phyloP scores from a whole-genome alignment of 2,797 vertebrate genomes.

The Chelon labrosus region DNA sequence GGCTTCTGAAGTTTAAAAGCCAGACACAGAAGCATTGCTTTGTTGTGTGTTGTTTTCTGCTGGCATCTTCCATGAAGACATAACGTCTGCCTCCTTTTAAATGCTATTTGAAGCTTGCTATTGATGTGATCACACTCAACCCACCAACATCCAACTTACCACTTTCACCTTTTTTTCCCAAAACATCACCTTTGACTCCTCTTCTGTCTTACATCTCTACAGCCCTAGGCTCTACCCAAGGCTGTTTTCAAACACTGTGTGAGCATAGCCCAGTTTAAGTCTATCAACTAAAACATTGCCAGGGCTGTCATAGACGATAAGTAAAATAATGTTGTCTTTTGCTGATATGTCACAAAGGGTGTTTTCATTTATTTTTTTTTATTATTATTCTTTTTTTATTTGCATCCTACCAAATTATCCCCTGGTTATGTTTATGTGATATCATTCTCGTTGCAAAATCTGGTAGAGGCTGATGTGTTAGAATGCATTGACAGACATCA shows the following conservation, averaged over 20 bases:
- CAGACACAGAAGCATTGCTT: background rate
- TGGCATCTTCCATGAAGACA: constrained; percentile 13
- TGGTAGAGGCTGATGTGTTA: background rate
- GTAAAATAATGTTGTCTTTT: constrained; percentile 1
- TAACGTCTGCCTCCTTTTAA: constrained; percentile 5
- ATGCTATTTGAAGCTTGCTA: constrained; percentile 8
- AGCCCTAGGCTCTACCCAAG: constrained; percentile 25
- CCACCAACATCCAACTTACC: constrained; percentile 17
- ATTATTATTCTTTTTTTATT: constrained; percentile 20
- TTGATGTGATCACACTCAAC: background rate
- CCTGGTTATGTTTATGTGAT: background rate
- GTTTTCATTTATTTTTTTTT: background rate
- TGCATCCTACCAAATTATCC: constrained; percentile 12
- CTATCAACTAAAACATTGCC: background rate
- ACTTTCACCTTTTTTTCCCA: constrained; percentile 12
- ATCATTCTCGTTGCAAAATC: background rate
- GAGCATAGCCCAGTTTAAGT: background rate
- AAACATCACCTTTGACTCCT: constrained; percentile 19
- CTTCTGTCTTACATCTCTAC: constrained; percentile 16
- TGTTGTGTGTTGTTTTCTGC: constrained; percentile 18
- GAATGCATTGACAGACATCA: background rate
- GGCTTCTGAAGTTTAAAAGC: constrained; percentile 28
- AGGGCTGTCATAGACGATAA: background rate
- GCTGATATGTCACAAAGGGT: background rate
- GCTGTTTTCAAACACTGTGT: constrained; percentile 19